A percentile compares a stretch with the other conserved stretches of the same genome.
These are phyloP conservation scores for Apostichopus leukothele DNA, from an alignment of 53 echinoderm and acorn worm species.

Conservation along the genomic window DNA sequence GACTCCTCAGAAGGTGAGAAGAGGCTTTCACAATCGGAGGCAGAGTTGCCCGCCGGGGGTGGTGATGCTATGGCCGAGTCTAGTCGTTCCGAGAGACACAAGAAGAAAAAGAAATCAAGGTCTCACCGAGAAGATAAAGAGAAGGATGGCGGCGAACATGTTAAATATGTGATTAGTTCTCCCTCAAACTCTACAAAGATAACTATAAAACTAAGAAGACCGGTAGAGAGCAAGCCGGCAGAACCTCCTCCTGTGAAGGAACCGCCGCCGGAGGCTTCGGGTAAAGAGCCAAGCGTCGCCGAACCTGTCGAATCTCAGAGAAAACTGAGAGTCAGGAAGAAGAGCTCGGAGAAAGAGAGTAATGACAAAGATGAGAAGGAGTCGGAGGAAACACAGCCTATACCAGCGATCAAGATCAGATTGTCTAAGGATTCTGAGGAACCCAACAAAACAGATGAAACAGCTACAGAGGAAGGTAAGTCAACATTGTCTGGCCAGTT, in stretches of 20 bases:
- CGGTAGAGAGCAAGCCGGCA: slow-evolving; percentile 33
- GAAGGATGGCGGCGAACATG: slow-evolving; percentile 31
- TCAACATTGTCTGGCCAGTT: background rate
- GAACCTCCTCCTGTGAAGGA: background rate
- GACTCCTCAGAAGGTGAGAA: slow-evolving; percentile 56
- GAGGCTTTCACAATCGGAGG: slow-evolving; percentile 33
- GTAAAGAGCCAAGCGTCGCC: background rate
- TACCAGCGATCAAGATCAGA: slow-evolving; percentile 45
- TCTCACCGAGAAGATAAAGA: slow-evolving; percentile 64
- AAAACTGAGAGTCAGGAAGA: background rate
- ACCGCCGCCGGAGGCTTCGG: background rate
- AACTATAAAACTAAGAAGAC: slow-evolving; percentile 58
- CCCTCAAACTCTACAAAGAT: slow-evolving; percentile 60
- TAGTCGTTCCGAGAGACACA: slow-evolving; percentile 58
- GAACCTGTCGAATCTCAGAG: slow-evolving; percentile 1
- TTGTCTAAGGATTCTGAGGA: slow-evolving; percentile 14
- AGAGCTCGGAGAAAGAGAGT: background rate
- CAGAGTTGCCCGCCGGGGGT: slow-evolving; percentile 27
- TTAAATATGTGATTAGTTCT: slow-evolving; percentile 53
- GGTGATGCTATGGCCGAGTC: slow-evolving; percentile 42
- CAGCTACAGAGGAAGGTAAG: background rate
- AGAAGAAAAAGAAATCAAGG: slow-evolving; percentile 54
- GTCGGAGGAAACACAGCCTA: background rate
- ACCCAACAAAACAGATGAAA: slow-evolving; percentile 10
- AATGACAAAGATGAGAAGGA: background rate